Conservation (phyloP, 2,888 invertebrate genomes). For the Uropetala carovei region DNA sequence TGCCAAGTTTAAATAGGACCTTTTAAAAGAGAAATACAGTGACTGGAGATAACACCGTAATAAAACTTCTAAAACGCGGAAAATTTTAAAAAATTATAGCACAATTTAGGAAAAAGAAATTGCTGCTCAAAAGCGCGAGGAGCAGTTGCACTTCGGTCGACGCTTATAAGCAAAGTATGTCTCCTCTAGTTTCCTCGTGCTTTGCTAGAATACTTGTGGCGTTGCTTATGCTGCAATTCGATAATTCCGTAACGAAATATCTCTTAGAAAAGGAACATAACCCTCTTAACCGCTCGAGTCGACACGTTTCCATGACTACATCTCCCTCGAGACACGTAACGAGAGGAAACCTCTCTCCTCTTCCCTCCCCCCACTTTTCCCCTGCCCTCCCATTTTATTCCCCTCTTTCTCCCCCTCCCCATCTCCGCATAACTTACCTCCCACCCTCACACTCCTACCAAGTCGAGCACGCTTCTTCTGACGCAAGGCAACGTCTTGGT, state of each 20-base stretch:
- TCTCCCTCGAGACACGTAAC: neutral
- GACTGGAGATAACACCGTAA: too few relatives aligned
- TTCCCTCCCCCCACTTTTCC: neutral
- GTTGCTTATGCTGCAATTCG: neutral
- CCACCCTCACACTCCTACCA: neutral
- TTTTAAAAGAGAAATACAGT: too few relatives aligned
- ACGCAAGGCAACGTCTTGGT: neutral
- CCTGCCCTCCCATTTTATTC: neutral
- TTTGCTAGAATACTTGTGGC: neutral
- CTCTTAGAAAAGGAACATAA: neutral
- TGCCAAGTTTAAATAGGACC: too few relatives aligned
- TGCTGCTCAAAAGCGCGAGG: too few relatives aligned
- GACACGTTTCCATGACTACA: conserved; percentile 13
- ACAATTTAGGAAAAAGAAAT: too few relatives aligned
- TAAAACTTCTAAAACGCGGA: too few relatives aligned
- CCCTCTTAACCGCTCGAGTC: conserved; percentile 49
- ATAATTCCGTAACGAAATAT: conserved; percentile 38
- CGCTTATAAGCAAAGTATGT: too few relatives aligned
- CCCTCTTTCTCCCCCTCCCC: neutral
- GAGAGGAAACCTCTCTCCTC: neutral
- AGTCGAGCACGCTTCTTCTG: conserved; percentile 18
- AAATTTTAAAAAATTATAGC: too few relatives aligned
- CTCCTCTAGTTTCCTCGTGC: too few relatives aligned
- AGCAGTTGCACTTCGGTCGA: too few relatives aligned
- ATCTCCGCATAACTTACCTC: neutral